Conservation (phyloP, 2,888 invertebrate genomes). For the Harpagoxenus sublaevis region DNA sequence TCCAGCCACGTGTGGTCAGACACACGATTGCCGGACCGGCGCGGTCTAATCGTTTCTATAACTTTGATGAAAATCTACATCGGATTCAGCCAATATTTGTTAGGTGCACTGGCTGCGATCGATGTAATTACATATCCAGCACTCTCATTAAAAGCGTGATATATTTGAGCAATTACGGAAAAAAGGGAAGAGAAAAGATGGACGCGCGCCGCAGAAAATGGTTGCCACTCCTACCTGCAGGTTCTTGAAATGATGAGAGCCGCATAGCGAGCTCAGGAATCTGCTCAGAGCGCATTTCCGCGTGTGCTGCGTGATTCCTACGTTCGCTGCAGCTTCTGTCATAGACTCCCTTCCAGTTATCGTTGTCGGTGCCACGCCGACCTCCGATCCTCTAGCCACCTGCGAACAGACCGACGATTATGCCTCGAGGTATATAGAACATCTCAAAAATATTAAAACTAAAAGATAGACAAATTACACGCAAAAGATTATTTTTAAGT, state of each 20-base stretch:
- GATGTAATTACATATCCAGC: slow-evolving; percentile 10
- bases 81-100: slow-evolving; percentile 29
- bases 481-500: neutral
- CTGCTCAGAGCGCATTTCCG: slow-evolving; percentile 80
- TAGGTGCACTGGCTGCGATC: no score
- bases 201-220: neutral
- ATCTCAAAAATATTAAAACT: neutral
- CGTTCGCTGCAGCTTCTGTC: slow-evolving; percentile 71
- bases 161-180: slow-evolving; percentile 7
- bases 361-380: slow-evolving; percentile 76
- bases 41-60: neutral
- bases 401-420: slow-evolving; percentile 51
- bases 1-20: neutral
- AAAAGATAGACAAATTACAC: neutral
- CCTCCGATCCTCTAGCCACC: slow-evolving; percentile 81
- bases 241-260: slow-evolving; percentile 93
- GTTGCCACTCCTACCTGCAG: slow-evolving; percentile 89
- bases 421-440: neutral
- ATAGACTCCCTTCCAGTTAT: slow-evolving; percentile 73
- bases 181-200: neutral
- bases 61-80: slow-evolving; percentile 19
- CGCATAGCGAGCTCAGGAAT: slow-evolving; percentile 87
- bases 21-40: neutral
- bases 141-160: slow-evolving; percentile 31
- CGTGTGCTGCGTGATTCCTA: slow-evolving; percentile 69